Evolutionary conservation across 2,113 vertebrate species (phyloP), one percentile per base, ranked within the genome.

Genomic region (Austrofundulus limnaeus): DNA sequence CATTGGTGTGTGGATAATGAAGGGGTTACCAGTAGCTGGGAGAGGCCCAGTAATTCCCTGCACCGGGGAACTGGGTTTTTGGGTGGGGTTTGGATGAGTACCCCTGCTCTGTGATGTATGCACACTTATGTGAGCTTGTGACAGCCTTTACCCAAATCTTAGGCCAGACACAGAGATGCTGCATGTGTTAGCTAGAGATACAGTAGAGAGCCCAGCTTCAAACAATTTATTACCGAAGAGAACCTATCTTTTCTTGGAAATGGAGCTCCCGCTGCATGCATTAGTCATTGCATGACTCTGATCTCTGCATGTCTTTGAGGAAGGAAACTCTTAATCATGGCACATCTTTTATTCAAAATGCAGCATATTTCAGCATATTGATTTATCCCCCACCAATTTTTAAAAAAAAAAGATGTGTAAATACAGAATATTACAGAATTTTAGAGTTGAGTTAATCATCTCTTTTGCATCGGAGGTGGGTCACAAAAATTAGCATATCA

Each of bases 1-100:
- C 92, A 92, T 89, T 92, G 92, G 91, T 92, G 92, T 92, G 92
- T 92, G 92, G 88, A 92, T 93, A 93, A 93, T 93, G 91, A 93
- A 92, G 88, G 89, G 91, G 91, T 91, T 92, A 91, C 90, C 82
- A 84, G 88, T 87, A 92, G 91, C 90, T 88, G 90, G 90, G 89
- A 91, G 89, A 92, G 91, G 90, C 91, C 90, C 83, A 85, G 91
- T 93, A 92, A 93, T 93, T 93, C 92, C 89, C 88, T 78, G 53
- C 90, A 92, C 89, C 88, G 70, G 86, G 88, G 89, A 88, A 89
- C 86, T 75, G 85, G 89, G 87, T 89, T 91, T 91, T 91, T 89
- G 89, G 92, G 91, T 85, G 88, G 88, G 88, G 92, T 88, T 85
- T 90, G 91, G 90, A 89, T 91, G 91, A 92, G 92, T 87, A 90